Evolutionary conservation across 2,113 vertebrate species (phyloP).

Genomic region (Opisthocomus hoazin): DNA sequence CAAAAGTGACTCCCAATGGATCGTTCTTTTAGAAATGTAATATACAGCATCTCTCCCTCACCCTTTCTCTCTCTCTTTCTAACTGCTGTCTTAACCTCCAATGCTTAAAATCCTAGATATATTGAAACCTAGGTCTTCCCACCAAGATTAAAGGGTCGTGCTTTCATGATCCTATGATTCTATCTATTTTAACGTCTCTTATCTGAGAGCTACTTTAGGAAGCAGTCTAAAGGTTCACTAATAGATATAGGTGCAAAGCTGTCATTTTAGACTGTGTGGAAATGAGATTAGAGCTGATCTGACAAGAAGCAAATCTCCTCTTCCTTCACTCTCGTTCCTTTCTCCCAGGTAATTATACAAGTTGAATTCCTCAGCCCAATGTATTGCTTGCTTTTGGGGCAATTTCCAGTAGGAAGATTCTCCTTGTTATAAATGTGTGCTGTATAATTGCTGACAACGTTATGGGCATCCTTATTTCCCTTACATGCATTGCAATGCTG

Average conservation of each 20-base stretch:
- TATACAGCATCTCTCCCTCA: not conserved
- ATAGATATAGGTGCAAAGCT: not conserved
- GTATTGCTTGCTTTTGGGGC: not conserved
- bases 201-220: not conserved
- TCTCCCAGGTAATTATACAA: not conserved
- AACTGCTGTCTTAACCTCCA: not conserved
- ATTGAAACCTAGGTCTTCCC: not conserved
- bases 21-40: not conserved
- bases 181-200: constrained; percentile 17
- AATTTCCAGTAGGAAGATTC: not conserved
- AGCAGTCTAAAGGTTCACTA: not conserved
- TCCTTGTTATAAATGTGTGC: not conserved
- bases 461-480: not conserved
- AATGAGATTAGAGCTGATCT: not conserved
- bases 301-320: not conserved
- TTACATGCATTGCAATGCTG: not conserved
- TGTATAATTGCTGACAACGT: not conserved
- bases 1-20: not conserved
- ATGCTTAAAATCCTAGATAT: not conserved
- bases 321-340: not conserved
- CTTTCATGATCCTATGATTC: not conserved
- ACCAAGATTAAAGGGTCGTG: not conserved
- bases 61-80: not conserved
- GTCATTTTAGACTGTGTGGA: not conserved
- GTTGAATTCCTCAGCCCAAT: not conserved